phyloP scores from a whole-genome alignment of 2,113 vertebrate species.

The Symphodus melops region DNA sequence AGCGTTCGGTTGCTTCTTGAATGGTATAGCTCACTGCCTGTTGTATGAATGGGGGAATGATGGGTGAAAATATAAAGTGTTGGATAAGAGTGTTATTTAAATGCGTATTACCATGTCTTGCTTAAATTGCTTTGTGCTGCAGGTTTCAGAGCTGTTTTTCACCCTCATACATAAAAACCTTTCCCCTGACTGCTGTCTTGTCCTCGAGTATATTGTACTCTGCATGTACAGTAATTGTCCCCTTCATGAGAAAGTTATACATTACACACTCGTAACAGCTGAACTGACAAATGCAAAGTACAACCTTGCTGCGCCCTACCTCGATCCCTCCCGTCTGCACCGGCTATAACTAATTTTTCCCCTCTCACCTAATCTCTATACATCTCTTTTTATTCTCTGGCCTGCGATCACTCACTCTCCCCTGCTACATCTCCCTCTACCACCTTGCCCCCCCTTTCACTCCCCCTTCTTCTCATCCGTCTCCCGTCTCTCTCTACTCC shows the following conservation, averaged over 20 bases:
- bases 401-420: constrained; percentile 52
- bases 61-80: not conserved
- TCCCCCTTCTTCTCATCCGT: constrained; percentile 51
- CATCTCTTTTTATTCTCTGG: constrained; percentile 64
- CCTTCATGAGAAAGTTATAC: constrained; percentile 35
- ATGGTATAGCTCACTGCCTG: not conserved
- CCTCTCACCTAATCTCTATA: constrained; percentile 56
- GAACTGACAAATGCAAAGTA: constrained; percentile 67
- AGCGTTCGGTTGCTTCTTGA: not conserved
- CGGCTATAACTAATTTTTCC: constrained; percentile 57
- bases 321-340: constrained; percentile 44
- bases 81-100: not conserved
- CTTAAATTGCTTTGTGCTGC: constrained; percentile 1
- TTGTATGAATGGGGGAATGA: not conserved
- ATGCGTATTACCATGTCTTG: not conserved
- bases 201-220: not conserved
- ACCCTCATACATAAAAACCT: constrained; percentile 6
- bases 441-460: constrained; percentile 14
- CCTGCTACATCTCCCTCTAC: constrained; percentile 29
- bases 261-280: constrained; percentile 24
- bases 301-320: constrained; percentile 54
- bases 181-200: not conserved
- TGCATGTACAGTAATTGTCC: constrained; percentile 12
- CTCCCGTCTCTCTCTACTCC: constrained; percentile 57
- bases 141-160: constrained; percentile 9